Base-by-base conservation (phyloP, 2,113 vertebrate species). In the Helogale parvula region DNA sequence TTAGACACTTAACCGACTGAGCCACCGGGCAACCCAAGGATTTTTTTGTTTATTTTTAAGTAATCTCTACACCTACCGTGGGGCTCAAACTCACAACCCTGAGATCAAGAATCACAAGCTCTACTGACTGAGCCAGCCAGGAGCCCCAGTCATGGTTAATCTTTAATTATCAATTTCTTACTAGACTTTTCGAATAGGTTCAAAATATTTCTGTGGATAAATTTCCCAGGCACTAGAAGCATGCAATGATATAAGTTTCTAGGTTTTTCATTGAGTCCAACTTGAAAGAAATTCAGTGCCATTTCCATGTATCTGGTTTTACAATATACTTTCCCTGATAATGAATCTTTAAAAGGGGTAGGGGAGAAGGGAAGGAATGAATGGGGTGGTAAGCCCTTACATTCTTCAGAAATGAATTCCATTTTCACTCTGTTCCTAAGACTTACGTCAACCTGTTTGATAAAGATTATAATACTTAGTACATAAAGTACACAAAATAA, bases 401-500 rank as follows among this genome's bases (percentile, higher is more conserved):
- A 90, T 38, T 93, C 72, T 79, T 84, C 86, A 96, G 93, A 94
- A 93, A 57, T 47, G 6, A 90, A 84, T 80, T 17, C 12, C 65
- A 69, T 81, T 88, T 93, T 81, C 47, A 97, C 23, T 65, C 17
- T 81, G 33, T 47, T 82, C 38, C 35, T 82, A 33, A 90, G 35
- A 85, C 33, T 79, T 31, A 97, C 41, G 96, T 93, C 54, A 65
- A 86, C 63, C 16, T 94, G 38, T 80, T 76, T 92, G 41, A 92
- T 74, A 88, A 84, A 93, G 57, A 93, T 72, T 82, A 82, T 60
- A 94, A 90, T 82, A 47, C 45, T 47, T 47, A 47, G 10, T 89
- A 96, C 52, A 89, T 72, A 95, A 96, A 96, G 60, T 14, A 85
- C 3, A 87, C 27, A 97, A 93, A 97, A 93, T 82, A 89, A 90